phyloP scores from a whole-genome alignment of 2,888 invertebrate species.

The Ferrisia virgata region DNA sequence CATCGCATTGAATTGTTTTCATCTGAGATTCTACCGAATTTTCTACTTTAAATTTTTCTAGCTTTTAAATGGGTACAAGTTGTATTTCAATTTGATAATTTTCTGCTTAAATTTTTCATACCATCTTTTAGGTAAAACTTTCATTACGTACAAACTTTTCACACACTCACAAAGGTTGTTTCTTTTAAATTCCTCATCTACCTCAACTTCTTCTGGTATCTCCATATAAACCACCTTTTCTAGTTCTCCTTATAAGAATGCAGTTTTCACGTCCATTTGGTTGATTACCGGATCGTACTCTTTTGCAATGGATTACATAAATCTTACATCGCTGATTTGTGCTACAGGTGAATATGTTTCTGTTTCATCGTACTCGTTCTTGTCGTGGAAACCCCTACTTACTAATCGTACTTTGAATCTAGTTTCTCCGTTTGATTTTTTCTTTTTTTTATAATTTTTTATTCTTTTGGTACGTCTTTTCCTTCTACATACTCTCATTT shows the following conservation, averaged over 20 bases:
- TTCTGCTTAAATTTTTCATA: too few relatives aligned
- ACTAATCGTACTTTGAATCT: conserved; percentile 36
- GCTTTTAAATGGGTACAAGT: not conserved
- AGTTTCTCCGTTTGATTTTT: not conserved
- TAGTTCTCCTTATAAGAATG: conserved; percentile 35
- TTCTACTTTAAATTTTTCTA: too few relatives aligned
- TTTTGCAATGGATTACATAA: conserved; percentile 10
- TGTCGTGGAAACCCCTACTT: conserved; percentile 25
- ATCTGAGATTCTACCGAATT: too few relatives aligned
- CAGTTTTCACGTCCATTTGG: conserved; percentile 38
- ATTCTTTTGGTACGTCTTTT: not conserved
- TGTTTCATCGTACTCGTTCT: not conserved
- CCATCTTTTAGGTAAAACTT: conserved; percentile 24
- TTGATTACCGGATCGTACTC: not conserved
- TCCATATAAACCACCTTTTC: conserved; percentile 35
- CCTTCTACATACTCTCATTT: not conserved
- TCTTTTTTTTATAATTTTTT: conserved; percentile 36
- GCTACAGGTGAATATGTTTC: conserved; percentile 43
- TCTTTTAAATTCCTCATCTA: not conserved
- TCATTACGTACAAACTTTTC: conserved; percentile 44
- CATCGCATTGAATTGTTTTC: too few relatives aligned
- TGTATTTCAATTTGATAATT: not conserved
- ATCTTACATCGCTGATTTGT: not conserved
- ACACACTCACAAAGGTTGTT: not conserved
- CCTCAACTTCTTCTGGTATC: conserved; percentile 23